Base-by-base conservation (phyloP, 1,140 invertebrate genomes). In the Microplitis mediator region DNA sequence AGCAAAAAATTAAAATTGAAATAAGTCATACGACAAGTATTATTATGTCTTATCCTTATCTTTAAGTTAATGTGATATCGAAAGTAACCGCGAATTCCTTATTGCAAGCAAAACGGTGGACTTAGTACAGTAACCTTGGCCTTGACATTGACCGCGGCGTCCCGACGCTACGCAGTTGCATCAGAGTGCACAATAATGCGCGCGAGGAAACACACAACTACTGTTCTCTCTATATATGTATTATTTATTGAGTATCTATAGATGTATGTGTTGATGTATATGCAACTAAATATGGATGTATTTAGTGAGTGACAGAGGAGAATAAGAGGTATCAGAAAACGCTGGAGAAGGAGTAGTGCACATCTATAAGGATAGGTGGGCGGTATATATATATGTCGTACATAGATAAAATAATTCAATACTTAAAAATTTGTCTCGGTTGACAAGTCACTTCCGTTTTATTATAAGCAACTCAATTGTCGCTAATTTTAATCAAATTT, bases 91-190 rank as follows among this genome's bases (percentile, higher is more conserved):
- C 71, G 58, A 73, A 73, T 63, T 73, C 63, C 34, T 50, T 66
- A 60, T 51, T 36, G 14, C 45, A 52, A 51, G 71, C 23, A 51
- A 60, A 32, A 62, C 52, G 34, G n/a, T 52, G 69, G 69, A 72
- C 76, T 78, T 77, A 76, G 77, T 74, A 72, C 51, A 36, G 70
- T 71, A 79, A 68, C 84, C 82, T 84, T 84, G 84, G 81, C 85
- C 85, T 86, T 86, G 84, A 85, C 85, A 85, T 86, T 77, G 83
- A 86, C 84, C 83, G 79, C 79, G 74, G 79, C 81, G 84, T 85
- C 81, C 83, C 82, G 81, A 83, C 80, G 79, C 83, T 86, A 85
- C 82, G 84, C 77, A 80, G 79, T 86, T 84, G 81, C 84, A 83
- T 82, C 82, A 82, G 80, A 81, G 77, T 35, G 56, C 64, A 74